phyloP scores from a whole-genome alignment of 2,888 invertebrate genomes.

The Caenorhabditis virilis region DNA sequence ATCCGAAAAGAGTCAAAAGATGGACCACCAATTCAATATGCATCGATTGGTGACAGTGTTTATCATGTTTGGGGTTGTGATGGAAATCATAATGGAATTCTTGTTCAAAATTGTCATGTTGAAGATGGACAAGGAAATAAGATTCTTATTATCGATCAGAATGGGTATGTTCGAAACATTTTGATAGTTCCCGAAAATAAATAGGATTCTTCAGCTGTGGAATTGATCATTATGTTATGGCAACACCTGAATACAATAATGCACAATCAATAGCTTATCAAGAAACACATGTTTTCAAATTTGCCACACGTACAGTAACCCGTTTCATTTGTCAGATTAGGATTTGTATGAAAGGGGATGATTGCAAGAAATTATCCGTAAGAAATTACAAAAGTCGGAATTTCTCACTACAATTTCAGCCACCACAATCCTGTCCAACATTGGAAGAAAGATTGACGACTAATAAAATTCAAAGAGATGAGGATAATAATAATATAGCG shows the following conservation, averaged over 20 bases:
- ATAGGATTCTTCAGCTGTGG: constrained; percentile 55
- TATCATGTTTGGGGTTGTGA: constrained; percentile 68
- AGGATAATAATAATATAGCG: background rate
- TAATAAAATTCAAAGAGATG: background rate
- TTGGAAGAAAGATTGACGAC: constrained; percentile 47
- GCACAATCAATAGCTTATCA: constrained; percentile 64
- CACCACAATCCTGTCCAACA: constrained; percentile 52
- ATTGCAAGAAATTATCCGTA: constrained; percentile 63
- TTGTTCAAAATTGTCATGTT: constrained; percentile 68
- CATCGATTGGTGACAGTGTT: constrained; percentile 65
- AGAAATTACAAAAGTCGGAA: constrained; percentile 1
- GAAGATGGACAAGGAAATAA: constrained; percentile 67
- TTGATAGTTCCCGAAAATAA: background rate
- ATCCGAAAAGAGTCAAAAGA: constrained; percentile 62
- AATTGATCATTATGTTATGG: constrained; percentile 66
- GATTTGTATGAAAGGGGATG: constrained; percentile 63
- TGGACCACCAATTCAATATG: constrained; percentile 65
- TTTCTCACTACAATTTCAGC: constrained; percentile 34
- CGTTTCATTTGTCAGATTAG: constrained; percentile 67
- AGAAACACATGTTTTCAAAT: constrained; percentile 68
- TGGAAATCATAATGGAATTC: constrained; percentile 63
- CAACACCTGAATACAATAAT: constrained; percentile 61
- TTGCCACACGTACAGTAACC: constrained; percentile 67
- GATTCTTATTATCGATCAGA: constrained; percentile 67
- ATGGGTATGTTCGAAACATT: constrained; percentile 47